These are phyloP conservation scores for Eubasilissa splendida DNA, from an alignment of 2,888 invertebrate genomes.

Conservation along the genomic window DNA sequence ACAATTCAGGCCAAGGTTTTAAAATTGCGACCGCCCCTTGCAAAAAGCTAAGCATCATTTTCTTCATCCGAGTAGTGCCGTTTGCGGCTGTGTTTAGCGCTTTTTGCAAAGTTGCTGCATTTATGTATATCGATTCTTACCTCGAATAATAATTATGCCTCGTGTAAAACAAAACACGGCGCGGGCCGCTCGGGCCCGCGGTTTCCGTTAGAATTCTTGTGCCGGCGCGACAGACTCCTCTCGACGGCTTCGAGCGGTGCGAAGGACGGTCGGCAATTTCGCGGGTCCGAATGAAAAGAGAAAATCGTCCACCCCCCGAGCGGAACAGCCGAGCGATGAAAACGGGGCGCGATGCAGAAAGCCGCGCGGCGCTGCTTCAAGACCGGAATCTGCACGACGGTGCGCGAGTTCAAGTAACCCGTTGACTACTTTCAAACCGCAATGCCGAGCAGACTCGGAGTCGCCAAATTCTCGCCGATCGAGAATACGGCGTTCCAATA, in stretches of 20 bases:
- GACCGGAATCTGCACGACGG: not conserved
- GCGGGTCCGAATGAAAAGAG: not conserved
- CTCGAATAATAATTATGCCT: not conserved
- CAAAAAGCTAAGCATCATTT: not conserved
- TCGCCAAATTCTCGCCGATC: not conserved
- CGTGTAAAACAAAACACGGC: constrained; percentile 1
- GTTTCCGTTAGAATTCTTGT: constrained; percentile 28
- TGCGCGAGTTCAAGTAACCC: constrained; percentile 21
- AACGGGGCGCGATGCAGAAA: not conserved
- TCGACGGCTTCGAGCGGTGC: not conserved
- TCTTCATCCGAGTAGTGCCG: not conserved
- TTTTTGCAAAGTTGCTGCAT: not conserved
- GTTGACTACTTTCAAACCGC: not conserved
- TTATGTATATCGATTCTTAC: not conserved
- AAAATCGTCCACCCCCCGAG: not conserved
- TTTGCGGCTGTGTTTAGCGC: not conserved
- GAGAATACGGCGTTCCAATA: not conserved
- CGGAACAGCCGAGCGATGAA: too few relatives aligned
- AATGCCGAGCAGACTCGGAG: constrained; percentile 10
- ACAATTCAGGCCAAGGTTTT: constrained; percentile 15
- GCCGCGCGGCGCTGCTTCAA: not conserved
- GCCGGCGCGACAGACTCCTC: constrained; percentile 1
- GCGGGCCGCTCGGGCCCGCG: not conserved
- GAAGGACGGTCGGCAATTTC: constrained; percentile 9
- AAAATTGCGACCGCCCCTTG: not conserved